Evolutionary conservation across 2,113 vertebrate genomes (phyloP).

Genomic region (Istiophorus platypterus): DNA sequence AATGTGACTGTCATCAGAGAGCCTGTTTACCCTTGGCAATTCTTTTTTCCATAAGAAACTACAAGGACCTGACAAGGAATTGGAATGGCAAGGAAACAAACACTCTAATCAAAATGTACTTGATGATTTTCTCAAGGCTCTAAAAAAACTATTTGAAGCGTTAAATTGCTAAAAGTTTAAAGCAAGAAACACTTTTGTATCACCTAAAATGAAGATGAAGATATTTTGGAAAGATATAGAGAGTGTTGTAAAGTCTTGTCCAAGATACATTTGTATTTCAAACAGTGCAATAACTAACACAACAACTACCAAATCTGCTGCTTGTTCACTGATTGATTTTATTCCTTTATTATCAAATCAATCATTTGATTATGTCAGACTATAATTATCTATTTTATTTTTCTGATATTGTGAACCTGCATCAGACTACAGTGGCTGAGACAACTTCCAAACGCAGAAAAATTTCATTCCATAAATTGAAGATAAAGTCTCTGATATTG

Average conservation of each 20-base stretch:
- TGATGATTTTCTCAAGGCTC: neutral
- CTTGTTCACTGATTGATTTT: neutral
- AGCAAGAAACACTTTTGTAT: neutral
- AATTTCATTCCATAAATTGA: neutral
- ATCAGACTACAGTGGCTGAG: neutral
- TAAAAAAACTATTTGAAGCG: neutral
- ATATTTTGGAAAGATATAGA: neutral
- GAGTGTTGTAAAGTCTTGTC: neutral
- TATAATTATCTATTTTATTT: neutral
- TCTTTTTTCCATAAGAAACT: constrained; percentile 5
- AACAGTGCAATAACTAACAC: neutral
- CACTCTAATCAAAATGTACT: neutral
- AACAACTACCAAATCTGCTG: neutral
- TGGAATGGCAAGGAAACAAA: neutral
- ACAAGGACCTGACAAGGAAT: neutral
- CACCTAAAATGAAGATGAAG: neutral
- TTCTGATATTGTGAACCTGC: neutral
- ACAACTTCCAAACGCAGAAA: neutral
- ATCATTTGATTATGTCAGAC: neutral
- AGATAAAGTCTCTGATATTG: neutral
- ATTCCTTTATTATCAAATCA: neutral
- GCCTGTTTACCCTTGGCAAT: neutral
- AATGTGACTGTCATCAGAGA: neutral
- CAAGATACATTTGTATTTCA: neutral
- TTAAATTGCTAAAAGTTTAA: neutral